Base-by-base conservation (phyloP, 2,797 vertebrate species). In the Molossus molossus region DNA sequence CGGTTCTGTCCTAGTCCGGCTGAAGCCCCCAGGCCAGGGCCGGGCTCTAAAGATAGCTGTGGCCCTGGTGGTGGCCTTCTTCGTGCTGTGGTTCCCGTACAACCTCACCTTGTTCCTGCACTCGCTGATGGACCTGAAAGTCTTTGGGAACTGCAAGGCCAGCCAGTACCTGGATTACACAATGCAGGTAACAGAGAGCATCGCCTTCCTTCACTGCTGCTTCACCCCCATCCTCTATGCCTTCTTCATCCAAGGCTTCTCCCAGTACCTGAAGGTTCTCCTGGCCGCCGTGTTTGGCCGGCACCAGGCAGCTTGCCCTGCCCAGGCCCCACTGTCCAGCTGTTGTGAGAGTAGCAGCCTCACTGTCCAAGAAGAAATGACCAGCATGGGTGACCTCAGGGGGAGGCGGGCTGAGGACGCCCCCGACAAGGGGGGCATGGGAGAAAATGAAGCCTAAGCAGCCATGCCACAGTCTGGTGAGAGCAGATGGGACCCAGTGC, bases 41-140 rank as follows among this genome's bases (percentile, higher is more conserved):
- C 96, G 96, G 93, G 97, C 98, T 9, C 83, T 98, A 2, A 96
- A 91, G 93, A 93, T 97, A 3, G 97, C 98, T 0, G 13, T 95
- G 0, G 5, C 95, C 6, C 96, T 98, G 72, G 98, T 98, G 40
- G 73, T 96, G 2, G 94, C 97, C 72, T 99, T 99, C 96, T 98
- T 99, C 27, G 9, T 98, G 84, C 96, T 99, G 25, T 99, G 99
- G 99, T 98, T 96, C 77, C 98, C 99, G 0, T 99, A 99, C 96
- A 99, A 98, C 1, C 0, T 98, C 6, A 97, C 97, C 14, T 88
- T 98, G 84, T 97, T 98, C 29, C 95, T 99, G 90, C 98, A 98
- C 96, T 98, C 98, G 0, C 83, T 99, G 75, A 98, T 98, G 83
- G 98, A 98, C 3, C 91, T 98, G 0, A 98, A 98, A 1, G 48